These are phyloP conservation scores for Delichon dasypus DNA, from an alignment of 2,797 vertebrate genomes.

Conservation along the genomic window DNA sequence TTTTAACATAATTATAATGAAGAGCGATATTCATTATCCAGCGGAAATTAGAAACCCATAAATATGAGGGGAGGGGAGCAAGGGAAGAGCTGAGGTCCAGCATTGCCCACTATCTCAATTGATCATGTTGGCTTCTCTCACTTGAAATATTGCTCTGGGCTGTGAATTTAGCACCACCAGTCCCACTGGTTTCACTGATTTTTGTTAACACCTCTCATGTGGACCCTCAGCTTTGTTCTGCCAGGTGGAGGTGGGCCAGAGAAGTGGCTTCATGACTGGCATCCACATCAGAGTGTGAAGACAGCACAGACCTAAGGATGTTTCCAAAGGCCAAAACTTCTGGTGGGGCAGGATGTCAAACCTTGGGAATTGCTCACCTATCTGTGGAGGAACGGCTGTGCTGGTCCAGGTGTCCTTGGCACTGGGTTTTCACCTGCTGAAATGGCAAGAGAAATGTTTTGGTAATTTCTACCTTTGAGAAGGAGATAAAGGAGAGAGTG, in stretches of 20 bases:
- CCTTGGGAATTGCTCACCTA: not conserved
- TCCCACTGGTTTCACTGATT: not conserved
- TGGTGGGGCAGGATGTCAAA: not conserved
- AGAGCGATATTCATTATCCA: slow-evolving; percentile 64
- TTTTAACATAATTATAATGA: slow-evolving; percentile 76
- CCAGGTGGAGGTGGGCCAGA: not conserved
- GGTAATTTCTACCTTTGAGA: not conserved
- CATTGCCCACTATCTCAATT: slow-evolving; percentile 10
- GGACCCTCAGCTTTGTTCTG: not conserved
- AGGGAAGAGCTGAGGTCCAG: slow-evolving; percentile 32
- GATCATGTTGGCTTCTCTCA: slow-evolving; percentile 4
- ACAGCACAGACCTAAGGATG: not conserved
- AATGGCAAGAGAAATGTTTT: not conserved
- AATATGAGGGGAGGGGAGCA: slow-evolving; percentile 43
- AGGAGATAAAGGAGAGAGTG: not conserved
- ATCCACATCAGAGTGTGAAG: not conserved
- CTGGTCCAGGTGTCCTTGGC: not conserved
- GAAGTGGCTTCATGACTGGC: not conserved
- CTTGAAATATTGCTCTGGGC: not conserved
- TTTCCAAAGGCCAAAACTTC: not conserved
- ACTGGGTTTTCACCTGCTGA: not conserved
- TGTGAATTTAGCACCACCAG: not conserved
- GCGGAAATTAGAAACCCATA: slow-evolving; percentile 67
- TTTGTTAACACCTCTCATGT: not conserved
- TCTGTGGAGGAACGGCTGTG: not conserved